phyloP scores from a whole-genome alignment of 1,140 invertebrate species.

The Bombus difficillimus region DNA sequence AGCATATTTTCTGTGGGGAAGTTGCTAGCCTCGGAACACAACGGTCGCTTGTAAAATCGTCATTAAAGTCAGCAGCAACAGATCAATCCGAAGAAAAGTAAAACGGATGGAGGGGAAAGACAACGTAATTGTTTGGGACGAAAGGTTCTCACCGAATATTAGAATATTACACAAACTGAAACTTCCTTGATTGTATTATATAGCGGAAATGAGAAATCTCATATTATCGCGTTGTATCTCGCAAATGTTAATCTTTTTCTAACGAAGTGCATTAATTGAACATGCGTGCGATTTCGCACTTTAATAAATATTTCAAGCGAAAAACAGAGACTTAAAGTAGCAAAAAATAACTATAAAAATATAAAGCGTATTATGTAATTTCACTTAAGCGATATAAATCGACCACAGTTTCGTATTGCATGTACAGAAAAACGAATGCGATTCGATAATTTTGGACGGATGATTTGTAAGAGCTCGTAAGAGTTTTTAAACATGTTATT shows the following conservation, averaged over 20 bases:
- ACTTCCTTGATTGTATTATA: neutral
- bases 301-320: neutral
- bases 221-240: neutral
- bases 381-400: neutral
- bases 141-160: neutral
- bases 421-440: too few relatives aligned
- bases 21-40: conserved; percentile 73
- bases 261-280: neutral
- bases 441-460: neutral
- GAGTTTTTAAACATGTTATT: neutral
- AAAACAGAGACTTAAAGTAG: neutral
- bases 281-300: neutral
- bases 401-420: neutral
- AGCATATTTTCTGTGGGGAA: conserved; percentile 78
- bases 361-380: neutral
- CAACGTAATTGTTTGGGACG: neutral
- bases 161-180: neutral
- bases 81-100: neutral
- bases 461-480: neutral
- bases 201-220: neutral
- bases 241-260: neutral
- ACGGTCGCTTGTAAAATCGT: conserved; percentile 58
- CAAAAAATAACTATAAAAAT: too few relatives aligned
- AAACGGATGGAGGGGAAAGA: neutral
- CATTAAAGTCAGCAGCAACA: conserved; percentile 34